phyloP scores from a whole-genome alignment of 1,140 invertebrate genomes.

The Drosophila biarmipes region DNA sequence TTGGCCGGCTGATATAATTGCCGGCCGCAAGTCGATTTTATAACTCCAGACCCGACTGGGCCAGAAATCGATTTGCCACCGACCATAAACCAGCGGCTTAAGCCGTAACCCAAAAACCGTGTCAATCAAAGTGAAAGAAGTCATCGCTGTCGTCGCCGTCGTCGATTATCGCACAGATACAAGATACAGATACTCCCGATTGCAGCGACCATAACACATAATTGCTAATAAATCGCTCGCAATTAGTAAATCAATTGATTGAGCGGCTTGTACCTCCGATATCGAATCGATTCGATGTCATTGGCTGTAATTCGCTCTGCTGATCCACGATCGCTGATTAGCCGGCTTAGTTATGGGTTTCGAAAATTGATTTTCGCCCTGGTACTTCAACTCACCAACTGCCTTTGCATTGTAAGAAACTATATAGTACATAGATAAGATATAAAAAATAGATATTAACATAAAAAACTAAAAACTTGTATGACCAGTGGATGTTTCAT shows the following conservation, averaged over 20 bases:
- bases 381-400: background rate
- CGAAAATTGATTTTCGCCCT: slow-evolving; percentile 26
- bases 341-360: slow-evolving; percentile 6
- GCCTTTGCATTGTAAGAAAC: slow-evolving; percentile 2
- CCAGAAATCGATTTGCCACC: slow-evolving; percentile 61
- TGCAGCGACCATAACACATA: slow-evolving; percentile 50
- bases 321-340: slow-evolving; percentile 36
- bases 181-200: slow-evolving; percentile 42
- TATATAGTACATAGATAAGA: background rate
- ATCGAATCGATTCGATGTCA: slow-evolving; percentile 42
- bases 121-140: slow-evolving; percentile 79
- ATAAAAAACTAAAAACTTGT: too few species aligned
- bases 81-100: slow-evolving; percentile 2
- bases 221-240: slow-evolving; percentile 54
- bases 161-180: slow-evolving; percentile 65
- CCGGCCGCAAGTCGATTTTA: slow-evolving; percentile 49
- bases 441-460: too few species aligned
- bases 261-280: slow-evolving; percentile 1
- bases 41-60: slow-evolving; percentile 27
- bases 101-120: slow-evolving; percentile 36
- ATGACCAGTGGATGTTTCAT: too few species aligned
- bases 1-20: slow-evolving; percentile 43
- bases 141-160: slow-evolving; percentile 23
- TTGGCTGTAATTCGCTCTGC: slow-evolving; percentile 30
- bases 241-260: slow-evolving; percentile 59